These are phyloP conservation scores for Daphoenositta chrysoptera DNA, from an alignment of 2,113 vertebrate species.

Conservation along the genomic window DNA sequence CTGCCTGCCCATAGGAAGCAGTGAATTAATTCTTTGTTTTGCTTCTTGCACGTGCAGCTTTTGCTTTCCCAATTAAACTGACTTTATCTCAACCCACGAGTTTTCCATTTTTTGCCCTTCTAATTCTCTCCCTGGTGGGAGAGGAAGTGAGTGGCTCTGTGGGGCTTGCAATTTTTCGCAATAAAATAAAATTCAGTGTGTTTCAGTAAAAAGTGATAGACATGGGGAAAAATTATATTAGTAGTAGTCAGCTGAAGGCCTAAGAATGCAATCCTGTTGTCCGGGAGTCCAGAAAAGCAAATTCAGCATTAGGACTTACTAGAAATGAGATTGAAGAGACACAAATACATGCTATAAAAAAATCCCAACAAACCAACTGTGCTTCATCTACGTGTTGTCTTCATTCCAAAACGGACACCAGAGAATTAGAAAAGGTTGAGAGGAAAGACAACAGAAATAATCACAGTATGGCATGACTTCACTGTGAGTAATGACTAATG, in stretches of 20 bases:
- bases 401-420: background rate
- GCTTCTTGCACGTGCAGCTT: background rate
- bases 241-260: background rate
- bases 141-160: background rate
- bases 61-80: background rate
- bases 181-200: background rate
- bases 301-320: background rate
- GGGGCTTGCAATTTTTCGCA: background rate
- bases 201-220: background rate
- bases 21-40: background rate
- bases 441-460: background rate
- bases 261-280: background rate
- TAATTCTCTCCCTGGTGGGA: background rate
- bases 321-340: background rate
- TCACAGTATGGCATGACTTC: background rate
- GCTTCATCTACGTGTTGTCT: background rate
- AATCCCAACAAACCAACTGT: background rate
- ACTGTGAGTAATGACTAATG: background rate
- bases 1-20: background rate
- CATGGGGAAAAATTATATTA: background rate
- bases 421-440: background rate
- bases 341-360: background rate
- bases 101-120: background rate
- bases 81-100: background rate
- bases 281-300: background rate